Evolutionary conservation across 2,888 invertebrate species (phyloP).

Genomic region (Sussaba pulchella): DNA sequence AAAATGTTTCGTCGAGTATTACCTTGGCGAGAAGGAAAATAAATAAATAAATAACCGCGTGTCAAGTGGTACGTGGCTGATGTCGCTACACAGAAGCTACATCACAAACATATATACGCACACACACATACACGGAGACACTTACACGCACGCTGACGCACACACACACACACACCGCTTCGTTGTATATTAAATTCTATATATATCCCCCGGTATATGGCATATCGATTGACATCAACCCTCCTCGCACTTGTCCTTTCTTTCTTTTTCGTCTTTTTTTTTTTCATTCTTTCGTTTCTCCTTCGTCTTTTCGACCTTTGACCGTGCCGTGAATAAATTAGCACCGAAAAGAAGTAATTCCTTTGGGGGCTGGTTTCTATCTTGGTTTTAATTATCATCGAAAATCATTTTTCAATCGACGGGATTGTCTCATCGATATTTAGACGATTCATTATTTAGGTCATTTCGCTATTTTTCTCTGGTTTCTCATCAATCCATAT

Average conservation of each 20-base stretch:
- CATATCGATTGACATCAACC: conserved; percentile 57
- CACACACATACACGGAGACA: neutral
- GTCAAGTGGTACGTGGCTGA: conserved; percentile 35
- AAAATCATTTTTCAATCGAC: neutral
- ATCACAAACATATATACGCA: neutral
- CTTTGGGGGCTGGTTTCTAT: neutral
- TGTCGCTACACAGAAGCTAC: conserved; percentile 16
- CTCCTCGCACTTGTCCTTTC: conserved; percentile 45
- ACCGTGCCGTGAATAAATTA: conserved; percentile 33
- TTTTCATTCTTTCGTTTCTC: conserved; percentile 12
- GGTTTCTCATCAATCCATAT: no score
- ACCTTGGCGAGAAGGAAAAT: conserved; percentile 11
- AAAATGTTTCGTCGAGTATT: conserved; percentile 3
- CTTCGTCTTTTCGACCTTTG: conserved; percentile 43
- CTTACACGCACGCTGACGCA: no score
- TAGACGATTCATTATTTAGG: neutral
- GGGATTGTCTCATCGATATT: neutral
- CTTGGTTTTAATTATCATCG: neutral
- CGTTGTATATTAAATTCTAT: conserved; percentile 38
- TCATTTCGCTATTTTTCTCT: no score
- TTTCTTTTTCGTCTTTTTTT: no score
- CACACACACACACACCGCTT: neutral
- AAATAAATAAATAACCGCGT: conserved; percentile 8
- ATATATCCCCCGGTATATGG: conserved; percentile 50
- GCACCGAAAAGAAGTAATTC: conserved; percentile 4